These are phyloP conservation scores for Drosophila novamexicana DNA, from an alignment of 1,140 invertebrate genomes.

Conservation along the genomic window DNA sequence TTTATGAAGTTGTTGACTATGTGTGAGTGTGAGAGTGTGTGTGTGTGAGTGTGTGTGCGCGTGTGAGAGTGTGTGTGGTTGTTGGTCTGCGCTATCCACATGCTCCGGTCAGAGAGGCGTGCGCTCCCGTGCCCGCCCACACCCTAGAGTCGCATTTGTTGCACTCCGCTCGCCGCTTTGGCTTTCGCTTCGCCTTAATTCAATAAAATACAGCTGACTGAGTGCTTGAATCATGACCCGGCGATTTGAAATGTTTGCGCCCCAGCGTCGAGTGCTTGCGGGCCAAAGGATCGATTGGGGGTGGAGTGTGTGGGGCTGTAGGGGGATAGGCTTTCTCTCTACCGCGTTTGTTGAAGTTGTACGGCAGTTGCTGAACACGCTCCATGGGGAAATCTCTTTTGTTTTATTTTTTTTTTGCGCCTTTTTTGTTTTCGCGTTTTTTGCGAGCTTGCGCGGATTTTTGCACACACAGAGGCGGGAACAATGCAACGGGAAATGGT, in stretches of 20 bases:
- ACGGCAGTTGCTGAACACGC: slow-evolving; percentile 65
- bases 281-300: background rate
- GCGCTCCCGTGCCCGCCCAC: background rate
- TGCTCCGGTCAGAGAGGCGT: background rate
- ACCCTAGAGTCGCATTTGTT: slow-evolving; percentile 70
- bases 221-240: slow-evolving; percentile 81
- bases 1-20: slow-evolving; percentile 74
- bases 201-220: slow-evolving; percentile 82
- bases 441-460: slow-evolving; percentile 28
- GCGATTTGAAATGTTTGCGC: slow-evolving; percentile 77
- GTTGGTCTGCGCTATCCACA: background rate
- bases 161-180: slow-evolving; percentile 16
- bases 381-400: slow-evolving; percentile 76
- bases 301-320: background rate
- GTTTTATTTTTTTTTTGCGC: slow-evolving; percentile 44
- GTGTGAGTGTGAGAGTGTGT: slow-evolving; percentile 11
- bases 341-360: slow-evolving; percentile 24
- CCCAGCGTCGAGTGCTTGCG: slow-evolving; percentile 25
- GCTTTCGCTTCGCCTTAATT: slow-evolving; percentile 61
- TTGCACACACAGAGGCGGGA: slow-evolving; percentile 28
- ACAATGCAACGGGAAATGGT: slow-evolving; percentile 39
- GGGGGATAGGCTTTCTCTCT: background rate
- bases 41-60: background rate
- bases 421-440: slow-evolving; percentile 16
- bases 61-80: background rate